A percentile compares a stretch with the other conserved stretches of the same genome.
These are phyloP conservation scores for Porites lobata DNA, from an alignment of 92 coral and sea anemone genomes.

Conservation along the genomic window DNA sequence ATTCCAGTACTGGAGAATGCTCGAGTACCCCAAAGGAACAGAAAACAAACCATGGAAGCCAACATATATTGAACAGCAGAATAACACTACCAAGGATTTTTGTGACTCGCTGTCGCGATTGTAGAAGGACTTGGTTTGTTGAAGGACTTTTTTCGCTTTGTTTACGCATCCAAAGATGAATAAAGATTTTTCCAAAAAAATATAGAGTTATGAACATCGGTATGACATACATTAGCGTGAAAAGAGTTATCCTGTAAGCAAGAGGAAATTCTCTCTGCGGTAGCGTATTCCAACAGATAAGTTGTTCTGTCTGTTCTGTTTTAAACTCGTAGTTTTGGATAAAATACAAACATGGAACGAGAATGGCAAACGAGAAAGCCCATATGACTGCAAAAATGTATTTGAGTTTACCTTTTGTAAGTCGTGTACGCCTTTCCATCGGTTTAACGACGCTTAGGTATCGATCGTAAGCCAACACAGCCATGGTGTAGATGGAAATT, in stretches of 20 bases:
- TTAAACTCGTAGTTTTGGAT: slow-evolving; percentile 8
- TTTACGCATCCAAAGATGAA: slow-evolving; percentile 67
- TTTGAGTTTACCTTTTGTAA: slow-evolving; percentile 52
- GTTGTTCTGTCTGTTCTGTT: slow-evolving; percentile 1
- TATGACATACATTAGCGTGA: slow-evolving; percentile 61
- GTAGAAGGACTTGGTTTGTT: slow-evolving; percentile 52
- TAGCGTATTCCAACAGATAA: slow-evolving; percentile 78
- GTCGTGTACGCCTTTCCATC: slow-evolving; percentile 43
- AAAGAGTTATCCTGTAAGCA: slow-evolving; percentile 56
- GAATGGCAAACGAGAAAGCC: slow-evolving; percentile 42
- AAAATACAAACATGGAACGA: slow-evolving; percentile 54
- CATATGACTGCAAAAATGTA: slow-evolving; percentile 66
- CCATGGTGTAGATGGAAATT: slow-evolving; percentile 72
- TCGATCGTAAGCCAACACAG: slow-evolving; percentile 68
- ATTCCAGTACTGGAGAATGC: slow-evolving; percentile 44
- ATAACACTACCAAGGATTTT: slow-evolving; percentile 70
- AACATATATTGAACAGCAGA: slow-evolving; percentile 74
- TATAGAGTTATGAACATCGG: slow-evolving; percentile 62
- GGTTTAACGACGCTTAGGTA: slow-evolving; percentile 75
- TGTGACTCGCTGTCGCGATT: slow-evolving; percentile 74
- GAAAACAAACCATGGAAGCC: slow-evolving; percentile 82
- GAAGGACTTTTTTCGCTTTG: not conserved
- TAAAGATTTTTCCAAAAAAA: slow-evolving; percentile 27
- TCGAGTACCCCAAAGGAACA: slow-evolving; percentile 37
- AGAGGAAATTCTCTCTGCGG: slow-evolving; percentile 55